phyloP scores from a whole-genome alignment of 2,888 invertebrate species.

The Drosophila sordidula region DNA sequence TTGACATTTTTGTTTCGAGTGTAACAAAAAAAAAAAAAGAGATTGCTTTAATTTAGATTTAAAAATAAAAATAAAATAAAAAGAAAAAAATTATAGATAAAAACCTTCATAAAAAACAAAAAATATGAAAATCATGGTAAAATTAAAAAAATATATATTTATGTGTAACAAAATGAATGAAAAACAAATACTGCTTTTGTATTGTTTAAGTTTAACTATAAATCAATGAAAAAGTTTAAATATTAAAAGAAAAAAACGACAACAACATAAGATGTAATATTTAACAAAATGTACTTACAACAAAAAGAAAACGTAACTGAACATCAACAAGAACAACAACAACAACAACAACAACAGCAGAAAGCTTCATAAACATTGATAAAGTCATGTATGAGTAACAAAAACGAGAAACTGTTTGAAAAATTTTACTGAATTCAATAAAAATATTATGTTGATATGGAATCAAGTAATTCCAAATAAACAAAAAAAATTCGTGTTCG shows the following conservation, averaged over 20 bases:
- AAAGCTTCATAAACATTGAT: conserved; percentile 64
- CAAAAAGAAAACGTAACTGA: conserved; percentile 45
- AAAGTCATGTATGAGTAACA: conserved; percentile 69
- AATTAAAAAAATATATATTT: conserved; percentile 59
- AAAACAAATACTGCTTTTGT: conserved; percentile 83
- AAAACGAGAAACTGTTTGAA: conserved; percentile 80
- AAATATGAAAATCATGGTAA: conserved; percentile 68
- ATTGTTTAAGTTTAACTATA: conserved; percentile 83
- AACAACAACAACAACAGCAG: conserved; percentile 53
- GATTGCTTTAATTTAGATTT: conserved; percentile 83
- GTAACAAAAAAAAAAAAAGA: conserved; percentile 55
- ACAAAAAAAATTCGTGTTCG: conserved; percentile 57
- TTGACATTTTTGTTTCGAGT: conserved; percentile 46
- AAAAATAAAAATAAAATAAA: conserved; percentile 40
- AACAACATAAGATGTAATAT: conserved; percentile 61
- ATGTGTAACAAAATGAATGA: conserved; percentile 71
- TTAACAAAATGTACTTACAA: conserved; percentile 56
- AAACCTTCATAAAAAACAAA: conserved; percentile 42
- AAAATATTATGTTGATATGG: conserved; percentile 84
- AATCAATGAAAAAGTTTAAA: conserved; percentile 70
- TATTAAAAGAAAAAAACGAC: conserved; percentile 50
- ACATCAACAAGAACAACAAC: conserved; percentile 57
- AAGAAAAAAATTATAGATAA: conserved; percentile 48
- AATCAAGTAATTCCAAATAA: conserved; percentile 84
- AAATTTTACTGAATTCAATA: conserved; percentile 84